These are phyloP conservation scores for Berghia stephanieae DNA, from an alignment of 1,140 invertebrate species.

Conservation along the genomic window DNA sequence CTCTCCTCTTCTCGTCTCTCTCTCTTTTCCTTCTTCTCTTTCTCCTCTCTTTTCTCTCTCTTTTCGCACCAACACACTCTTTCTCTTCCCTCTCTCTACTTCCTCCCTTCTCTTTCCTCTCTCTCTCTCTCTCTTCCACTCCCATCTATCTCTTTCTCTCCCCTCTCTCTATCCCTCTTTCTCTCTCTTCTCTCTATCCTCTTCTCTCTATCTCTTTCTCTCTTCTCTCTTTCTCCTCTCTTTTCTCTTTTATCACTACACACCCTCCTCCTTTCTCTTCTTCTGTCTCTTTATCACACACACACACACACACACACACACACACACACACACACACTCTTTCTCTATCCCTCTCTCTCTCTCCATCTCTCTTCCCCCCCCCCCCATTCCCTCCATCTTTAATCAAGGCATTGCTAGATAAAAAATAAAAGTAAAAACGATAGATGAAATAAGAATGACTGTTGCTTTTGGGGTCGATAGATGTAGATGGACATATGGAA, in stretches of 20 bases:
- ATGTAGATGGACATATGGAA: no score
- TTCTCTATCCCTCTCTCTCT: no score
- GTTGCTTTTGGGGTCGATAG: no score
- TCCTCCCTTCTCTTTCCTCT: background rate
- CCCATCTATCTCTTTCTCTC: no score
- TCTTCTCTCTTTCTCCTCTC: background rate
- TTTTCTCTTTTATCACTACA: no score
- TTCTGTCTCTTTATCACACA: no score
- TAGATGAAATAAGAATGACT: no score
- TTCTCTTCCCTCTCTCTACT: background rate
- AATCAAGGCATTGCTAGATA: background rate
- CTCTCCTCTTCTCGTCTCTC: background rate
- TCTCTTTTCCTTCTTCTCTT: background rate
- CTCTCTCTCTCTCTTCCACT: no score
- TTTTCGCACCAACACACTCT: background rate
- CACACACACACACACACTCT: background rate
- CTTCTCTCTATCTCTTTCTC: no score
- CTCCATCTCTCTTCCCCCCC: background rate
- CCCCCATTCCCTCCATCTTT: background rate
- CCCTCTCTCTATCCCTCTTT: no score
- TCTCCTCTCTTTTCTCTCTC: background rate
- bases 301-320: background rate
- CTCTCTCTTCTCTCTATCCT: no score
- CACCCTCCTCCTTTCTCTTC: background rate
- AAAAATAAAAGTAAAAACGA: no score